These are phyloP conservation scores for Chironomus tentans DNA, from an alignment of 2,888 invertebrate species.

Conservation along the genomic window DNA sequence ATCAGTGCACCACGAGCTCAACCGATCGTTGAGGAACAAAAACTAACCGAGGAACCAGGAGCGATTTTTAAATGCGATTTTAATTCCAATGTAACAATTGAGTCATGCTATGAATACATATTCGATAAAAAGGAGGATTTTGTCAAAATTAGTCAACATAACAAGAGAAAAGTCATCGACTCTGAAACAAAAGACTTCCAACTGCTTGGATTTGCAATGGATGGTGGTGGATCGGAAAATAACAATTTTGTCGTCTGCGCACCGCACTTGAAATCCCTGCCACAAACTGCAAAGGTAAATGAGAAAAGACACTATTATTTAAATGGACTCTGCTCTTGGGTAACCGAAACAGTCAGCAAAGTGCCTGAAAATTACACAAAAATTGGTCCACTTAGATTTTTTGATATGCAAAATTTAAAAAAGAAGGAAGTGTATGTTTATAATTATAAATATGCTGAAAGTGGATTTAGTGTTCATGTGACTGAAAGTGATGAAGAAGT, in stretches of 20 bases:
- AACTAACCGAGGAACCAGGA: slow-evolving; percentile 44
- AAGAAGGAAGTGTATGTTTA: slow-evolving; percentile 32
- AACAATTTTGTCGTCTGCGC: slow-evolving; percentile 42
- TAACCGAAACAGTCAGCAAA: slow-evolving; percentile 36
- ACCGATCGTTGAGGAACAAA: slow-evolving; percentile 39
- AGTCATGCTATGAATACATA: slow-evolving; percentile 38
- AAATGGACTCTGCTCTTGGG: slow-evolving; percentile 43
- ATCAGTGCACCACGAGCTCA: slow-evolving; percentile 49
- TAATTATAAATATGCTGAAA: slow-evolving; percentile 38
- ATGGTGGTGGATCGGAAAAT: slow-evolving; percentile 40
- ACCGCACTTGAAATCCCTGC: slow-evolving; percentile 35
- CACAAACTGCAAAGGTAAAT: slow-evolving; percentile 28
- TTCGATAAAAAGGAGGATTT: slow-evolving; percentile 38
- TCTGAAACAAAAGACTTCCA: slow-evolving; percentile 42
- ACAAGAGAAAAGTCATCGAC: slow-evolving; percentile 34
- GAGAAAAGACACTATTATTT: slow-evolving; percentile 35
- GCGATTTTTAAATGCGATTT: slow-evolving; percentile 44
- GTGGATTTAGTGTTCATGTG: slow-evolving; percentile 40
- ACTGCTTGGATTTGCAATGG: slow-evolving; percentile 47
- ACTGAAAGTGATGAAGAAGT: slow-evolving; percentile 38
- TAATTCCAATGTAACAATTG: slow-evolving; percentile 30
- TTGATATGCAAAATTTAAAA: slow-evolving; percentile 14
- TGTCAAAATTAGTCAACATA: slow-evolving; percentile 26
- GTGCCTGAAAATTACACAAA: slow-evolving; percentile 34
- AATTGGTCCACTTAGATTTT: slow-evolving; percentile 38